Evolutionary conservation across 2,797 vertebrate species (phyloP), one percentile per base, ranked within the genome.

Genomic region (Threskiornis aethiopicus): DNA sequence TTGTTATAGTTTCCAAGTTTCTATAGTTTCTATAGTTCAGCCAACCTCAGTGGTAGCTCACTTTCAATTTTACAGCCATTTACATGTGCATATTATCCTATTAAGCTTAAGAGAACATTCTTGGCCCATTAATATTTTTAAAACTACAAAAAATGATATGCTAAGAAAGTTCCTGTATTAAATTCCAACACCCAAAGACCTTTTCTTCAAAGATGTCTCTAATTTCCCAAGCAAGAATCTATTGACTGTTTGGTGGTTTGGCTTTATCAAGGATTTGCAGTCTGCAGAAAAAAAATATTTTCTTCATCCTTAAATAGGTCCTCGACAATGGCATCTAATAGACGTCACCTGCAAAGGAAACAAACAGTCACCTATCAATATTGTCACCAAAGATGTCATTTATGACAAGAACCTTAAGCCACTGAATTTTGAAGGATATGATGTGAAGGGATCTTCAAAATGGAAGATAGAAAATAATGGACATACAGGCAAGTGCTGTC

Each of bases 341-440:
- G 16, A 92, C 5, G 0, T 0, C 0, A 9, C 25, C 2, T 99
- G 99, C 96, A 89, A 22, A 3, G 97, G 96, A 31, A 24, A 0
- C 1, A 28, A 3, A 0, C 99, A 99, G 96, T 99, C 99, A 3
- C 99, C 99, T 26, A 98, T 99, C 94, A 98, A 99, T 96, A 98
- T 99, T 1, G 92, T 98, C 94, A 99, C 98, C 87, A 96, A 76
- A 61, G 97, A 98, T 75, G 97, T 98, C 2, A 0, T 90, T 29
- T 55, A 76, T 20, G 86, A 99, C 17, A 25, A 47, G 10, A 90
- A 20, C 2, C 98, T 99, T 57, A 95, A 84, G 13, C 94, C 93
- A 2, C 97, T 99, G 73, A 22, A 42, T 16, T 99, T 99, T 69
- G 81, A 51, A 7, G 98, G 98, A 20, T 99, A 99, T 6, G 85